A percentile compares a stretch with the other conserved stretches of the same genome.
These are phyloP conservation scores for Hucho hucho DNA, from an alignment of 2,113 vertebrate species.

Conservation along the genomic window DNA sequence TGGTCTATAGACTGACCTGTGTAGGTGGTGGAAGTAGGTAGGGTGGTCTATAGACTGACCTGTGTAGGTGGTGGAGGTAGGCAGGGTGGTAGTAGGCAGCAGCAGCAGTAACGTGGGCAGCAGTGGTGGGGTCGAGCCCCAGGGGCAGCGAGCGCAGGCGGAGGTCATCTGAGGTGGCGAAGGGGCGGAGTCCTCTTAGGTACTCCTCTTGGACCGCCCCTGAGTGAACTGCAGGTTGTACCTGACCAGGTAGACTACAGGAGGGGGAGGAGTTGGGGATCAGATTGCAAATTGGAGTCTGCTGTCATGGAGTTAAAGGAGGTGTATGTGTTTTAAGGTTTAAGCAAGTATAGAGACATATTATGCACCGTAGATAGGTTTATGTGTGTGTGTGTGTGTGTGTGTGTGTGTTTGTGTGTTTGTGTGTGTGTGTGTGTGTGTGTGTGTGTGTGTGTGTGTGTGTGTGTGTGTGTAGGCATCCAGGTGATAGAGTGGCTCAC, in stretches of 20 bases:
- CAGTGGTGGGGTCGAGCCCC: slow-evolving; percentile 80
- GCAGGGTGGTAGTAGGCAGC: slow-evolving; percentile 89
- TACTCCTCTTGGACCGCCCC: slow-evolving; percentile 87
- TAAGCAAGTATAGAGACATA: too few species aligned
- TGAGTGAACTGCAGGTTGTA: slow-evolving; percentile 87
- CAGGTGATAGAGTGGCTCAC: slow-evolving; percentile 59
- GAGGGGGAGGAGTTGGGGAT: not conserved
- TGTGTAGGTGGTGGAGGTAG: slow-evolving; percentile 76
- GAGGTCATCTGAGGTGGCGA: slow-evolving; percentile 86
- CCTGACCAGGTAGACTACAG: slow-evolving; percentile 84
- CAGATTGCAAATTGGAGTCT: not conserved
- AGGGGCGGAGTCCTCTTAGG: slow-evolving; percentile 88
- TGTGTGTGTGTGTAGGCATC: too few species aligned
- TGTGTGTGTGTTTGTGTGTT: too few species aligned
- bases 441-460: too few species aligned
- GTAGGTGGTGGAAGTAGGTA: too few species aligned
- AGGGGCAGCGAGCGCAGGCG: slow-evolving; percentile 86
- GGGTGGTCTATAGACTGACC: not conserved
- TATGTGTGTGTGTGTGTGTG: too few species aligned
- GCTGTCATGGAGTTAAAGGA: too few species aligned
- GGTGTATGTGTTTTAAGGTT: not conserved
- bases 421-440: too few species aligned
- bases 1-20: too few species aligned
- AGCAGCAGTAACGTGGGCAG: slow-evolving; percentile 74
- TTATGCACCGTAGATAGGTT: too few species aligned